Conservation (phyloP, 1,140 invertebrate genomes). For the Temnothorax curvispinosus region DNA sequence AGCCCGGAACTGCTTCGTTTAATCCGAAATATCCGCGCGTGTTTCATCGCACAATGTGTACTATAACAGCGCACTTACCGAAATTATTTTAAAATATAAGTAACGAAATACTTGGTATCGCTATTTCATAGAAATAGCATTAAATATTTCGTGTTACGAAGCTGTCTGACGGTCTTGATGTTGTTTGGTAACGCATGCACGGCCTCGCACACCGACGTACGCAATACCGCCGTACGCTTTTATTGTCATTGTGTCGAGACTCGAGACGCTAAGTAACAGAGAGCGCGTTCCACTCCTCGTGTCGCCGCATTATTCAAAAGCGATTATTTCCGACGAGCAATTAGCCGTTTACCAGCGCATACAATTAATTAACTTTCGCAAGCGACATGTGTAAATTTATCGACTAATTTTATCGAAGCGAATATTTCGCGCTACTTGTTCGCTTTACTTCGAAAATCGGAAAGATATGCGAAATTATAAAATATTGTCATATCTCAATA, state of each 20-base stretch:
- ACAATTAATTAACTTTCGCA: background rate
- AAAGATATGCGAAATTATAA: background rate
- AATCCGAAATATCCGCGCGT: too few species aligned
- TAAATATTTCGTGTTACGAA: conserved; percentile 1
- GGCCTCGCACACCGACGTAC: background rate
- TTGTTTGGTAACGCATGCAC: background rate
- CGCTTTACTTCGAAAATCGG: background rate
- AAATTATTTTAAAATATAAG: background rate
- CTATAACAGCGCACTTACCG: background rate
- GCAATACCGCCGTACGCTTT: background rate
- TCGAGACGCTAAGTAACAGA: background rate
- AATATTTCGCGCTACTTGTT: background rate
- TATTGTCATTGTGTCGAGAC: background rate
- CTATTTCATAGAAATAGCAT: background rate
- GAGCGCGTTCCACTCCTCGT: background rate
- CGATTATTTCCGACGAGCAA: background rate
- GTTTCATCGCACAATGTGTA: background rate
- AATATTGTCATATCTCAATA: background rate
- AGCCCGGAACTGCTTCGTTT: too few species aligned
- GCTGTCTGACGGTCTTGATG: background rate
- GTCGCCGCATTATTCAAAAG: background rate
- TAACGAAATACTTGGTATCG: background rate
- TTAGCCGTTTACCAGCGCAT: background rate
- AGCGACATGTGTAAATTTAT: background rate
- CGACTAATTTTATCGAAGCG: background rate